These are phyloP conservation scores for Metaphire vulgaris DNA, from an alignment of 1,140 invertebrate genomes.

Conservation along the genomic window DNA sequence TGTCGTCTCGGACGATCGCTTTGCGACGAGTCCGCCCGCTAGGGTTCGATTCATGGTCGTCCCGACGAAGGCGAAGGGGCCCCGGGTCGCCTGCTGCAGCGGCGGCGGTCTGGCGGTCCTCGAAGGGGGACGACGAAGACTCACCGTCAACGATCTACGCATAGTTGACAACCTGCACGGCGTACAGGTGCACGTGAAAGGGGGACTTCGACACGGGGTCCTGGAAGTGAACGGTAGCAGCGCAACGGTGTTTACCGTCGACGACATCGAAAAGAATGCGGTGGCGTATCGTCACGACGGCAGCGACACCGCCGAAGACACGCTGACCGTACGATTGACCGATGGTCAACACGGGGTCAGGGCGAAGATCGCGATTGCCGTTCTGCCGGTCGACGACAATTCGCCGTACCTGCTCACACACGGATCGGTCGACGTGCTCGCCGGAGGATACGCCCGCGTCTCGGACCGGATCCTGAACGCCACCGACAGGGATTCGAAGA, in stretches of 20 bases:
- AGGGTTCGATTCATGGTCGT: slow-evolving; percentile 44
- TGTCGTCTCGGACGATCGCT: slow-evolving; percentile 45
- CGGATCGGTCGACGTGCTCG: slow-evolving; percentile 75
- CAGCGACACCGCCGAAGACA: slow-evolving; percentile 43
- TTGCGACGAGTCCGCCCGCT: slow-evolving; percentile 42
- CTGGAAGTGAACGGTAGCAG: slow-evolving; percentile 37
- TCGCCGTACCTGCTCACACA: slow-evolving; percentile 79
- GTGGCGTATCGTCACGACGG: slow-evolving; percentile 49
- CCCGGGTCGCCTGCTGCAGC: slow-evolving; percentile 38
- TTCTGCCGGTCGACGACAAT: slow-evolving; percentile 81
- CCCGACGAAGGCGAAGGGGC: slow-evolving; percentile 41
- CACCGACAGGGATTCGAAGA: slow-evolving; percentile 57
- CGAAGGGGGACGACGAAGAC: slow-evolving; percentile 45
- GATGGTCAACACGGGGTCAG: slow-evolving; percentile 41
- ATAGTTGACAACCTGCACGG: slow-evolving; percentile 45
- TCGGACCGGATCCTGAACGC: slow-evolving; percentile 66
- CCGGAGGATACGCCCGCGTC: slow-evolving; percentile 70
- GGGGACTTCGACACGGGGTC: slow-evolving; percentile 42
- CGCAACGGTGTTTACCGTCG: slow-evolving; percentile 39
- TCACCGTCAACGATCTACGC: slow-evolving; percentile 36
- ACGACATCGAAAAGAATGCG: slow-evolving; percentile 38
- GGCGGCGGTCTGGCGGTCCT: slow-evolving; percentile 43
- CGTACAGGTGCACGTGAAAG: slow-evolving; percentile 43
- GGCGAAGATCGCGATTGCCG: slow-evolving; percentile 66
- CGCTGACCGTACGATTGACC: slow-evolving; percentile 44